A percentile compares a stretch with the other conserved stretches of the same genome.
These are phyloP conservation scores for Hydropsyche tenuis DNA, from an alignment of 1,140 invertebrate genomes.

Conservation along the genomic window DNA sequence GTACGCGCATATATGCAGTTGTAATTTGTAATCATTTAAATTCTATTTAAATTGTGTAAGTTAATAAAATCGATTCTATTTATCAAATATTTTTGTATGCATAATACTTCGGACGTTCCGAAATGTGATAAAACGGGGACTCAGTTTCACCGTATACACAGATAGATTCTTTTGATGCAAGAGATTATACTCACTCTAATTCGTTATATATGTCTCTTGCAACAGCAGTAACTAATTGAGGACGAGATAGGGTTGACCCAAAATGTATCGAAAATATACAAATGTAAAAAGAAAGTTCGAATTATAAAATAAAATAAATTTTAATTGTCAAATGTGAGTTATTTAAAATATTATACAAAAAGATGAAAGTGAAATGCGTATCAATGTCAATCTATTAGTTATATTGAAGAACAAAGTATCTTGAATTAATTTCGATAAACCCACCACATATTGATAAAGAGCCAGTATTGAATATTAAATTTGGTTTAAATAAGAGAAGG, in stretches of 20 bases:
- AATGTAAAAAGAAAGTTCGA: too few relatives aligned
- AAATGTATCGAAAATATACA: background rate
- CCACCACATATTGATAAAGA: too few relatives aligned
- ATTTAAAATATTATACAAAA: too few relatives aligned
- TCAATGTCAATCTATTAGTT: too few relatives aligned
- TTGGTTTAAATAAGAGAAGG: too few relatives aligned
- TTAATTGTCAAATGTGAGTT: too few relatives aligned
- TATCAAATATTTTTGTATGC: background rate
- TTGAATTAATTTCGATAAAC: too few relatives aligned
- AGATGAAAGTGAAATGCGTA: too few relatives aligned
- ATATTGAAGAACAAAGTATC: too few relatives aligned
- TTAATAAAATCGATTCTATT: background rate
- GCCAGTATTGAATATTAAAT: too few relatives aligned
- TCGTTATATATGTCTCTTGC: conserved; percentile 15
- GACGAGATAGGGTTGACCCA: background rate
- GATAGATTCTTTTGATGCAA: conserved; percentile 14
- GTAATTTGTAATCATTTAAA: background rate
- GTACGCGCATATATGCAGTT: background rate
- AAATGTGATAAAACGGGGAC: background rate
- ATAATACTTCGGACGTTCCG: background rate
- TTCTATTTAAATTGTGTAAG: background rate
- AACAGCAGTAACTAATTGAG: conserved; percentile 13
- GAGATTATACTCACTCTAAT: conserved; percentile 24
- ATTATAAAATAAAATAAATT: too few relatives aligned
- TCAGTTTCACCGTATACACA: background rate